Conservation (phyloP, 1,140 invertebrate species). For the Anastrepha obliqua region DNA sequence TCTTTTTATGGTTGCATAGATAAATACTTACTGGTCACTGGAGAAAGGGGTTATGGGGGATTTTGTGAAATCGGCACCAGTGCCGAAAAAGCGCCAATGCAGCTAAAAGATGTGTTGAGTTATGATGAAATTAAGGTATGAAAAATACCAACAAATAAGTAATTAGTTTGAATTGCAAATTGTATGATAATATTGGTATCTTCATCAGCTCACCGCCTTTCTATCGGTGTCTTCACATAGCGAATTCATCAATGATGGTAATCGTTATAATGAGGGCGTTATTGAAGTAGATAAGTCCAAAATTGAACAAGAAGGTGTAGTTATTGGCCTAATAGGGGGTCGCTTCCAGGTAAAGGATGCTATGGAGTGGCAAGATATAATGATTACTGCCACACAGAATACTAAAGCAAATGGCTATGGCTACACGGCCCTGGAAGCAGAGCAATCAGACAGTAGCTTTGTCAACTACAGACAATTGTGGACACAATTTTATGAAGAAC, state of each 20-base stretch:
- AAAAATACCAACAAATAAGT: not conserved
- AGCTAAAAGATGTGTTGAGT: conserved; percentile 53
- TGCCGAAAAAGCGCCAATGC: conserved; percentile 43
- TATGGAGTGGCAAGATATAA: conserved; percentile 79
- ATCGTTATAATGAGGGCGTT: conserved; percentile 77
- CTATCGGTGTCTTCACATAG: conserved; percentile 79
- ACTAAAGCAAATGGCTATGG: conserved; percentile 75
- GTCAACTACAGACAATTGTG: conserved; percentile 65
- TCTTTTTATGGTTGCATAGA: conserved; percentile 74
- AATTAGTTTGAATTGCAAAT: not conserved
- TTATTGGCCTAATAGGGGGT: conserved; percentile 75
- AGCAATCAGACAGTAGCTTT: conserved; percentile 76
- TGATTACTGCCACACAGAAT: conserved; percentile 76
- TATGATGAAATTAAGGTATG: conserved; percentile 58
- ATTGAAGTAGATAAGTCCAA: conserved; percentile 62
- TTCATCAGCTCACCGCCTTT: conserved; percentile 76
- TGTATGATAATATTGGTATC: conserved; percentile 36
- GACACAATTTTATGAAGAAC: conserved; percentile 65
- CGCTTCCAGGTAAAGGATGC: conserved; percentile 74
- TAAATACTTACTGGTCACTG: conserved; percentile 74
- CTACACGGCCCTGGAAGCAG: conserved; percentile 77
- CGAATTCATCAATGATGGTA: conserved; percentile 80
- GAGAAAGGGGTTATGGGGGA: conserved; percentile 67
- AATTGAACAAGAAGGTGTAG: conserved; percentile 66
- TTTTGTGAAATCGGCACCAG: conserved; percentile 76